A percentile compares a stretch with the other conserved stretches of the same genome.
Conservation (phyloP, 2,888 invertebrate genomes). For the Venusia cambrica region DNA sequence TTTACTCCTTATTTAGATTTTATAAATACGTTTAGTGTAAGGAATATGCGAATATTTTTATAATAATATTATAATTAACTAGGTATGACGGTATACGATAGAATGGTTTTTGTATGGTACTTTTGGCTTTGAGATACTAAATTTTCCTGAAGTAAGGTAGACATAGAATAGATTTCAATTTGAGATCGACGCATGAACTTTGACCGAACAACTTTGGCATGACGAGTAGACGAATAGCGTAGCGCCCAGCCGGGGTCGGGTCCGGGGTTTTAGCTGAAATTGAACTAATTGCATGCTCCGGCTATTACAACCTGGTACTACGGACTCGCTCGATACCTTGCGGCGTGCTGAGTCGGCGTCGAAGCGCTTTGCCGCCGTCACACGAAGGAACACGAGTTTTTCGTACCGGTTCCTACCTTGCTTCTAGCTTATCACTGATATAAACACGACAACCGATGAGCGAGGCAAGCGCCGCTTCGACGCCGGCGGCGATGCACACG, state of each 20-base stretch:
- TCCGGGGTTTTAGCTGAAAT: constrained; percentile 40
- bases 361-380: constrained; percentile 22
- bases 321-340: constrained; percentile 10
- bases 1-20: constrained; percentile 23
- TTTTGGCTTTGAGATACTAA: constrained; percentile 60
- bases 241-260: constrained; percentile 38
- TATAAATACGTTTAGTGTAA: constrained; percentile 17
- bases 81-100: constrained; percentile 16
- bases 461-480: constrained; percentile 19
- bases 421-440: too few relatives aligned
- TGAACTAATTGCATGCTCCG: constrained; percentile 68
- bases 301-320: constrained; percentile 52
- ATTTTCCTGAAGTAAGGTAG: constrained; percentile 54
- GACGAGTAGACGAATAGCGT: constrained; percentile 58
- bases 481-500: constrained; percentile 19
- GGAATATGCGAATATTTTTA: constrained; percentile 12
- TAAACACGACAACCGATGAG: too few relatives aligned
- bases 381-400: too few relatives aligned
- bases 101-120: constrained; percentile 35
- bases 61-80: constrained; percentile 17
- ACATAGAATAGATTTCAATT: constrained; percentile 53
- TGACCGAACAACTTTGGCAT: constrained; percentile 60
- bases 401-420: too few relatives aligned
- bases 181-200: constrained; percentile 61
- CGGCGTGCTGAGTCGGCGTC: constrained; percentile 4